A percentile compares a stretch with the other conserved stretches of the same genome.
phyloP scores from a whole-genome alignment of 2,113 vertebrate species.

The Prietella phreatophila region DNA sequence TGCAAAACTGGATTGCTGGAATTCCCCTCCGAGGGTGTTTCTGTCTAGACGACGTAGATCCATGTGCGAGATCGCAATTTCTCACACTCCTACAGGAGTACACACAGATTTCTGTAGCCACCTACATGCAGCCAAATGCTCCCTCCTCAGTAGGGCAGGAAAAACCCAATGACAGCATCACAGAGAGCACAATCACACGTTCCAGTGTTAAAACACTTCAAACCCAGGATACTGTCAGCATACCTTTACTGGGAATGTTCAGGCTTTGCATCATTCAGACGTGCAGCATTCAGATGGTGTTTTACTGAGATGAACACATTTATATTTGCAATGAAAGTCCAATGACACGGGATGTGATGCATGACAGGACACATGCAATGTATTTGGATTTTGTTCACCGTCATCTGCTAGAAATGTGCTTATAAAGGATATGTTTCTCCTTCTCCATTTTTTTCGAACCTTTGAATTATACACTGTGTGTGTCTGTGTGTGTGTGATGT shows the following conservation, averaged over 20 bases:
- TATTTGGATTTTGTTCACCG: neutral
- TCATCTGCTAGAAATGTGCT: neutral
- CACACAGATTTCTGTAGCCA: slow-evolving; percentile 33
- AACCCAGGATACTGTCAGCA: neutral
- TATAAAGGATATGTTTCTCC: neutral
- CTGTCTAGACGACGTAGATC: slow-evolving; percentile 31
- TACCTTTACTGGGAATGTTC: neutral
- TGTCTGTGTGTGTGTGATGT: neutral
- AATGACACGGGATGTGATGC: neutral
- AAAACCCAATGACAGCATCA: neutral
- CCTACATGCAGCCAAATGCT: slow-evolving; percentile 22
- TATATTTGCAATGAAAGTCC: neutral
- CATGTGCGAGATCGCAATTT: slow-evolving; percentile 28
- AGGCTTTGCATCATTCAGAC: neutral
- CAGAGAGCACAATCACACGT: no score
- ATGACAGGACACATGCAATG: neutral
- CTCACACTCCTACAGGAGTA: slow-evolving; percentile 37
- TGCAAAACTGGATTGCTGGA: slow-evolving; percentile 23
- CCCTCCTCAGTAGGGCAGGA: slow-evolving; percentile 9
- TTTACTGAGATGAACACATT: neutral
- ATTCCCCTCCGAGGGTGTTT: slow-evolving; percentile 38
- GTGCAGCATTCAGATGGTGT: neutral
- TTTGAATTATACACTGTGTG: neutral
- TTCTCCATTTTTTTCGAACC: neutral
- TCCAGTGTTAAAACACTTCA: neutral